phyloP scores from a whole-genome alignment of 2,113 vertebrate species.

The Burhinus oedicnemus region DNA sequence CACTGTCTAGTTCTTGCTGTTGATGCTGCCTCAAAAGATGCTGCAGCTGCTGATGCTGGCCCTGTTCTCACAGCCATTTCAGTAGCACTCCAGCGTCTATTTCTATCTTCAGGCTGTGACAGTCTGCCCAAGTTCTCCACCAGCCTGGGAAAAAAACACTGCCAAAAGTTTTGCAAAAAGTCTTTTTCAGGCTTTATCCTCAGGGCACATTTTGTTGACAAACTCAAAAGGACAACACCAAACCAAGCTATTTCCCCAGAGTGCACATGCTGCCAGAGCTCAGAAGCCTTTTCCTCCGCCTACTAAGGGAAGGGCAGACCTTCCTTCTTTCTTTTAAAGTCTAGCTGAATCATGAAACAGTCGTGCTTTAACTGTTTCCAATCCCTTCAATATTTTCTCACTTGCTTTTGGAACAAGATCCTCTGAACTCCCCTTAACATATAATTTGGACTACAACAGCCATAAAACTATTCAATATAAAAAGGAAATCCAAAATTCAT shows the following conservation, averaged over 20 bases:
- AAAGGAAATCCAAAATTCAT: neutral
- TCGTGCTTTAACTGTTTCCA: conserved; percentile 8
- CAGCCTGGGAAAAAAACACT: conserved; percentile 46
- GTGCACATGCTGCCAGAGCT: neutral
- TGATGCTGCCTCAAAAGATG: conserved; percentile 41
- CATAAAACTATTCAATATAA: neutral
- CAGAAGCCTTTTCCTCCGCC: neutral
- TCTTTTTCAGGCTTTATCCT: conserved; percentile 36
- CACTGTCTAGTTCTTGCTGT: neutral
- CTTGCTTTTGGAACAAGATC: neutral
- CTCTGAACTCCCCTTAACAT: neutral
- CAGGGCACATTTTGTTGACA: conserved; percentile 54
- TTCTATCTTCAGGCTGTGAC: conserved; percentile 24
- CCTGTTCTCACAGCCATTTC: conserved; percentile 43
- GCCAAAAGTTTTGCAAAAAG: conserved; percentile 34
- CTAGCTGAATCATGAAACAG: neutral
- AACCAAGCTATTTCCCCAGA: conserved; percentile 47
- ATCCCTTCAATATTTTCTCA: neutral
- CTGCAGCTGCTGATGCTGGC: conserved; percentile 21
- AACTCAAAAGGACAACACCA: conserved; percentile 43
- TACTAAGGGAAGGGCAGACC: neutral
- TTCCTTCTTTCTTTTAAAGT: neutral
- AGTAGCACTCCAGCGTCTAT: conserved; percentile 31
- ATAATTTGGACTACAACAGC: neutral
- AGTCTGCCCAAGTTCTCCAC: conserved; percentile 12